These are phyloP conservation scores for Drosophila falleni DNA, from an alignment of 2,888 invertebrate species.

Conservation along the genomic window DNA sequence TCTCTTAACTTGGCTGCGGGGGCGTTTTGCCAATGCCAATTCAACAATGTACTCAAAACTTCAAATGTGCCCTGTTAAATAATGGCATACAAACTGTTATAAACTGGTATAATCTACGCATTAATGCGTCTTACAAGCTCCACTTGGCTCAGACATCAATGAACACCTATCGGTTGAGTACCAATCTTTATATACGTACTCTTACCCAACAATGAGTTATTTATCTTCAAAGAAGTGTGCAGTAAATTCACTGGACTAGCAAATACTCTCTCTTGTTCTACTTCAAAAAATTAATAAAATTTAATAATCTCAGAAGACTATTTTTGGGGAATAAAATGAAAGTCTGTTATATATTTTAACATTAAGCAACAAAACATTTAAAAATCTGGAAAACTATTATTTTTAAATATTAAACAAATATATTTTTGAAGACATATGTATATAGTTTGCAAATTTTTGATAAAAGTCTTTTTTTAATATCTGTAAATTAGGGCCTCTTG, in stretches of 20 bases:
- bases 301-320: no score
- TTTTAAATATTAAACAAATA: no score
- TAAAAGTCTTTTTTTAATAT: no score
- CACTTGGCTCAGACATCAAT: constrained; percentile 8
- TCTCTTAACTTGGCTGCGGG: constrained; percentile 34
- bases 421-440: no score
- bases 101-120: constrained; percentile 41
- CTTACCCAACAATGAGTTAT: not conserved
- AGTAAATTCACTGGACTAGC: not conserved
- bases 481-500: no score
- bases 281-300: no score
- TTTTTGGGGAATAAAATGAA: no score
- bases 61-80: not conserved
- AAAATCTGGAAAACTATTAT: no score
- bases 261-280: not conserved
- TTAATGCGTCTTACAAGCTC: constrained; percentile 24
- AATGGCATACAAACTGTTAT: constrained; percentile 14
- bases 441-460: no score
- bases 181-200: constrained; percentile 8
- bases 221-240: not conserved
- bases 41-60: constrained; percentile 17
- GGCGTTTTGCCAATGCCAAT: constrained; percentile 34
- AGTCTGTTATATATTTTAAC: no score
- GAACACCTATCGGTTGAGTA: not conserved
- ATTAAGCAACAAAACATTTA: no score